Evolutionary conservation across 2,797 vertebrate genomes (phyloP).

Genomic region (Squalus acanthias): DNA sequence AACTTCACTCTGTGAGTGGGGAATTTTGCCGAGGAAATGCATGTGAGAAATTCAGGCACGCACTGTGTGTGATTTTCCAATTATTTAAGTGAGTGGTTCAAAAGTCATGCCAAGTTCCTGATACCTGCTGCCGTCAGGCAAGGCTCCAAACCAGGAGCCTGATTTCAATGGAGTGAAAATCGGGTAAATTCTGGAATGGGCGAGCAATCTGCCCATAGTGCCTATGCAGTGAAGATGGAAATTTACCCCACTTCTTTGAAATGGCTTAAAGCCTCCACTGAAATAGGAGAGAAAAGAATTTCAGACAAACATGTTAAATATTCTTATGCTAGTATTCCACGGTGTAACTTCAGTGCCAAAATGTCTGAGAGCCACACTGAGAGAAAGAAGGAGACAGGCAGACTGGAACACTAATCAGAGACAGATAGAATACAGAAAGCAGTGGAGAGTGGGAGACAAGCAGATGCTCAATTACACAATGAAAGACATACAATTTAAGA

Average conservation of each 20-base stretch:
- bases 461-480: background rate
- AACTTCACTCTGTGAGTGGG: background rate
- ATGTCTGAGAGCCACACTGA: background rate
- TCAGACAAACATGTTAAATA: background rate
- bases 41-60: background rate
- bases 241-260: background rate
- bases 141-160: background rate
- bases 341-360: background rate
- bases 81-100: background rate
- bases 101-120: background rate
- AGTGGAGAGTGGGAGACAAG: background rate
- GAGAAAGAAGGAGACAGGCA: slow-evolving; percentile 9
- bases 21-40: background rate
- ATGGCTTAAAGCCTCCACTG: background rate
- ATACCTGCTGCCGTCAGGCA: background rate
- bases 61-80: background rate
- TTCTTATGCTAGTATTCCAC: background rate
- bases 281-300: background rate
- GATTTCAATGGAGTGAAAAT: background rate
- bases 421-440: background rate
- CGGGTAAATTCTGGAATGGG: background rate
- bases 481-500: background rate
- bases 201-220: background rate
- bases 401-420: slow-evolving; percentile 10
- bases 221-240: background rate